Evolutionary conservation across 1,140 invertebrate genomes (phyloP).

Genomic region (Panagrolaimus sp.): DNA sequence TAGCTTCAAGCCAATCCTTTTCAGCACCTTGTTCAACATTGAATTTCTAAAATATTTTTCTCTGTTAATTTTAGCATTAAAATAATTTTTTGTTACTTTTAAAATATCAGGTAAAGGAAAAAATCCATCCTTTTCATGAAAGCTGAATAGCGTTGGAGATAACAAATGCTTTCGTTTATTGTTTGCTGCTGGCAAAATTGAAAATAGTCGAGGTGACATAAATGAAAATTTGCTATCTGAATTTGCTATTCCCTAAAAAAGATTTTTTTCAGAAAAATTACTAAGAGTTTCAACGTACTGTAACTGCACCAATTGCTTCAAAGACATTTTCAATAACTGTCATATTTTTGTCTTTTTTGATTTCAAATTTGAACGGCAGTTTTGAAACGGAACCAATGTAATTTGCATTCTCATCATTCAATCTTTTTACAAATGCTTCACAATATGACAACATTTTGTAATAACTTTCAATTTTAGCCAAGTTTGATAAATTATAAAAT

Average conservation of each 20-base stretch:
- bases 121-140: constrained; percentile 19
- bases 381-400: background rate
- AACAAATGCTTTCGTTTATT: constrained; percentile 15
- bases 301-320: background rate
- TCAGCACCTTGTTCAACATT: background rate
- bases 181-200: background rate
- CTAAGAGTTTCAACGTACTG: background rate
- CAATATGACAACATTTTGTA: background rate
- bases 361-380: background rate
- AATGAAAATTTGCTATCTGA: background rate
- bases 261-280: background rate
- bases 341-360: background rate
- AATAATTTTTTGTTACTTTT: background rate
- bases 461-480: constrained; percentile 3
- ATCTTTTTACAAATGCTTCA: background rate
- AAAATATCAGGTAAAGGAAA: constrained; percentile 21
- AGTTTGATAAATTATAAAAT: background rate
- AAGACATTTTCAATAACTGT: constrained; percentile 9
- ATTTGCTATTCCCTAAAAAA: background rate
- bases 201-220: constrained; percentile 21
- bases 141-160: constrained; percentile 19
- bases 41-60: background rate
- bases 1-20: constrained; percentile 1
- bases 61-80: background rate
- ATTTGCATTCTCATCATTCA: constrained; percentile 6